Percentiles rank a stretch among this genome's conserved stretches.
Conservation (phyloP, 92 coral and sea anemone genomes). For the Heliopora coerulea region DNA sequence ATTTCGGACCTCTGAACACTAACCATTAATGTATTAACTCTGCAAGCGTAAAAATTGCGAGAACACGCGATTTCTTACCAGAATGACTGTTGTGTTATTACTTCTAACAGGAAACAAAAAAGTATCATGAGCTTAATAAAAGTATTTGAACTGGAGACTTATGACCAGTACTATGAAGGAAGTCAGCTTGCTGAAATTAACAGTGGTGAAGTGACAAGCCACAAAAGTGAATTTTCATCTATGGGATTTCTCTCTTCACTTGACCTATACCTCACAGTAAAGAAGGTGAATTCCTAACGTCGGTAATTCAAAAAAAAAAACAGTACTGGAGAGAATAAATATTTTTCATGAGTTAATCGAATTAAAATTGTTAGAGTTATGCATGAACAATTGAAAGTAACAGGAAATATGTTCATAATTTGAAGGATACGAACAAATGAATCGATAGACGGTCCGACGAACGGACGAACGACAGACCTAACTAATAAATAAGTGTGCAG, state of each 20-base stretch:
- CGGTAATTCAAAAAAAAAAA: not conserved
- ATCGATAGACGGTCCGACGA: too few relatives aligned
- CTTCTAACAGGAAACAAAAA: slow-evolving; percentile 60
- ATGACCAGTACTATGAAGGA: slow-evolving; percentile 80
- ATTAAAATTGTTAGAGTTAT: not conserved
- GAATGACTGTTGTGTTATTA: not conserved
- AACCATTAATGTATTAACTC: too few relatives aligned
- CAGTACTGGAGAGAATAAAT: too few relatives aligned
- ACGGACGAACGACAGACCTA: too few relatives aligned
- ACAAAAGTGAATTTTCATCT: slow-evolving; percentile 50
- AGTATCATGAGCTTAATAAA: slow-evolving; percentile 64
- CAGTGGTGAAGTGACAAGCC: slow-evolving; percentile 61
- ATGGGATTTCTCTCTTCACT: slow-evolving; percentile 68
- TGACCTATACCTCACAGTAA: slow-evolving; percentile 62
- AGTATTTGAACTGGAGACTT: slow-evolving; percentile 71
- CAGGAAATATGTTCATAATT: too few relatives aligned
- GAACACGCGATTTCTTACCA: too few relatives aligned
- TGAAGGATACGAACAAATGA: too few relatives aligned
- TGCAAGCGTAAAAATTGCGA: too few relatives aligned
- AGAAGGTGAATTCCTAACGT: slow-evolving; percentile 57
- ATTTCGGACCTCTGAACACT: too few relatives aligned
- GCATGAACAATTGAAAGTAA: not conserved
- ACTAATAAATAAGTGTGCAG: too few relatives aligned
- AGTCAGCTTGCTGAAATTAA: slow-evolving; percentile 66
- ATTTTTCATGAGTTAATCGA: too few relatives aligned